Percentiles rank a stretch among this genome's conserved stretches.
Conservation (phyloP, 2,113 vertebrate genomes). For the Zosterops borbonicus region DNA sequence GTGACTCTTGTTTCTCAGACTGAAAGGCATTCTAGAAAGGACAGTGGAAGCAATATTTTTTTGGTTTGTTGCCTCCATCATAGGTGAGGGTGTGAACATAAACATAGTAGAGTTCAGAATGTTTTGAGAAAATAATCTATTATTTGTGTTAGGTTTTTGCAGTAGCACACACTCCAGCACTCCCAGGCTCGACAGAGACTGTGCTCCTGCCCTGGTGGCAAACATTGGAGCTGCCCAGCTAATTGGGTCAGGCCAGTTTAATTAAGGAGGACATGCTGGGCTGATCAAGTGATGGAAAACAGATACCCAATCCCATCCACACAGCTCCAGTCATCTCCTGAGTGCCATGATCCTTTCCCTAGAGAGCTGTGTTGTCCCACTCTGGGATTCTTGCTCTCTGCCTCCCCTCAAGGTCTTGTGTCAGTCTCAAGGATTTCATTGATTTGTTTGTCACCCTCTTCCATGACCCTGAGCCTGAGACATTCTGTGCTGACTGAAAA, state of each 20-base stretch:
- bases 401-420: rapidly evolving
- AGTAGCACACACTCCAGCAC: too few species aligned
- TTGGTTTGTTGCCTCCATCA: background rate
- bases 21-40: background rate
- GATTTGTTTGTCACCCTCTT: background rate
- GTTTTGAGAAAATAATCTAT: background rate
- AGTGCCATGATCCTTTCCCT: background rate
- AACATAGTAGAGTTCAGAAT: background rate
- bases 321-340: background rate
- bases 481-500: background rate
- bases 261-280: background rate
- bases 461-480: background rate
- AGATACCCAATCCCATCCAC: background rate
- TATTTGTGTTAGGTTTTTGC: background rate
- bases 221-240: background rate
- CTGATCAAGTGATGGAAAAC: background rate
- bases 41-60: background rate
- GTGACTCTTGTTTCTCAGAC: background rate
- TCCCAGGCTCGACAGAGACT: background rate
- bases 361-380: background rate
- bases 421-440: background rate
- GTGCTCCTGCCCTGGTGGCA: background rate
- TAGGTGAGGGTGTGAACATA: background rate
- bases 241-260: background rate
- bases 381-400: too few species aligned